Conservation (phyloP, 2,888 invertebrate species). For the Lasiommata megera region DNA sequence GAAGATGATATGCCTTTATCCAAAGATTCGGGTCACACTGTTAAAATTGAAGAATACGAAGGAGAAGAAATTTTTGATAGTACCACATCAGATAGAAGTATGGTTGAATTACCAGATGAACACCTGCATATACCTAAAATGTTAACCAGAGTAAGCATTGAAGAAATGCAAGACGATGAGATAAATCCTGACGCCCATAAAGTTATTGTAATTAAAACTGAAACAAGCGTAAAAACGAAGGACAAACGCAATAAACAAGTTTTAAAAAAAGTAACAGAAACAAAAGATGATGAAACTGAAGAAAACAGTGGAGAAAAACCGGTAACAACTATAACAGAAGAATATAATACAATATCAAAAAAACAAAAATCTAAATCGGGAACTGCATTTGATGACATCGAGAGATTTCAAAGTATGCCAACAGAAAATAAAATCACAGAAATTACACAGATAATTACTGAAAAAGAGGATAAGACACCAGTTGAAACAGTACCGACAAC, state of each 20-base stretch:
- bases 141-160: conserved; percentile 51
- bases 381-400: no score
- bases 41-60: conserved; percentile 66
- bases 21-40: conserved; percentile 42
- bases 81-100: conserved; percentile 44
- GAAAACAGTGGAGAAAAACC: conserved; percentile 6
- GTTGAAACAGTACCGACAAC: no score
- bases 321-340: neutral
- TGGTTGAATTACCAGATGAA: conserved; percentile 44
- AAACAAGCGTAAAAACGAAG: conserved; percentile 20
- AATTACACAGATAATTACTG: no score
- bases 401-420: no score
- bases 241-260: no score
- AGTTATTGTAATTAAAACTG: conserved; percentile 1
- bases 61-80: conserved; percentile 49
- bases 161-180: conserved; percentile 37
- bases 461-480: no score
- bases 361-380: no score
- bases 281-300: conserved; percentile 42
- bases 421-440: no score
- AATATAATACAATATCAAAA: no score
- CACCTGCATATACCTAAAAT: conserved; percentile 52
- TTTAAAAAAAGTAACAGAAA: conserved; percentile 29
- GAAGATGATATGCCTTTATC: conserved; percentile 43
- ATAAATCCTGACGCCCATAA: conserved; percentile 30